Evolutionary conservation across 2,797 vertebrate species (phyloP).

Genomic region (Acanthiza pusilla): DNA sequence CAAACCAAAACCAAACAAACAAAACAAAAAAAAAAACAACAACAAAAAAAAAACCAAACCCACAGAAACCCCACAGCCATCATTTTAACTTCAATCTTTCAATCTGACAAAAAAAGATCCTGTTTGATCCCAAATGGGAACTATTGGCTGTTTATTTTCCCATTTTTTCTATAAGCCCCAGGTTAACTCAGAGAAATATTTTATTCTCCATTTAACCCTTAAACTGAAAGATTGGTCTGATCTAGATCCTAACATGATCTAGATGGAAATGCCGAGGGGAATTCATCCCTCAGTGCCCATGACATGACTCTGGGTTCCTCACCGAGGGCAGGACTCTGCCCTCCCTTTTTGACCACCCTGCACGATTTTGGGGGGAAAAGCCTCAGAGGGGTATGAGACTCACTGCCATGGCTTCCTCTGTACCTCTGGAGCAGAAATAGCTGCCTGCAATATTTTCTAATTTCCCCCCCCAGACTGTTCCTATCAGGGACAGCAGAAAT

Average conservation of each 20-base stretch:
- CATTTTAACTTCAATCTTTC: background rate
- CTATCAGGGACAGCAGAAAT: background rate
- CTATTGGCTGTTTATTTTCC: background rate
- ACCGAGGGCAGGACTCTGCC: background rate
- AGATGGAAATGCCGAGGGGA: background rate
- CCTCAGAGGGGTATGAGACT: background rate
- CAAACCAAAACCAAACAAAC: too few species aligned
- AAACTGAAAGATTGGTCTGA: background rate
- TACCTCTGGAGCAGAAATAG: background rate
- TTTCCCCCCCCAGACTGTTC: accelerated
- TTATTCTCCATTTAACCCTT: background rate
- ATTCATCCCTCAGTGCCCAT: background rate
- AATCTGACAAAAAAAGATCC: background rate
- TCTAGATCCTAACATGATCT: background rate
- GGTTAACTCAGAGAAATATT: background rate
- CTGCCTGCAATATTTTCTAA: background rate
- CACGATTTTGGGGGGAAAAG: background rate
- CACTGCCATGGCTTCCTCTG: background rate
- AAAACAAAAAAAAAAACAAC: too few species aligned
- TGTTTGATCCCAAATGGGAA: background rate
- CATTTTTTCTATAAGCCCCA: background rate
- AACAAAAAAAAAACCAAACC: too few species aligned
- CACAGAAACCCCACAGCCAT: background rate
- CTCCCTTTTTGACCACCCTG: accelerated
- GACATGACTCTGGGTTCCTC: background rate